phyloP scores from a whole-genome alignment of 2,888 invertebrate species.

The Eutolmus rufibarbis region DNA sequence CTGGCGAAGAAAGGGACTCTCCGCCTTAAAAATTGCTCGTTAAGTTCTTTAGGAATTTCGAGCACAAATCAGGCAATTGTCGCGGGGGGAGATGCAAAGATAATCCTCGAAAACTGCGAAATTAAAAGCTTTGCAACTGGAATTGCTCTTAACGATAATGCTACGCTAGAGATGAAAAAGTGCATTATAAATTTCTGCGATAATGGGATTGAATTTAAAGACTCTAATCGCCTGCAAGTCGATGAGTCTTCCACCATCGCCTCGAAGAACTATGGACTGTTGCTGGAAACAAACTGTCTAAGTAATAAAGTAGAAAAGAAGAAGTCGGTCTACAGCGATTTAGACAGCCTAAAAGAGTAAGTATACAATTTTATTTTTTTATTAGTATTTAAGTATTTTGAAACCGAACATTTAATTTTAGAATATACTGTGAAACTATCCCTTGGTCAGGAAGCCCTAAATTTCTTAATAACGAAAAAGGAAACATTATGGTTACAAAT shows the following conservation, averaged over 20 bases:
- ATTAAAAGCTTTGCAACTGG: constrained; percentile 66
- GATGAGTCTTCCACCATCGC: constrained; percentile 61
- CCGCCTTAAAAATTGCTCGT: constrained; percentile 64
- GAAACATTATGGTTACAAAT: constrained; percentile 51
- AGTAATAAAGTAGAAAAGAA: constrained; percentile 50
- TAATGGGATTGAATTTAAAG: constrained; percentile 54
- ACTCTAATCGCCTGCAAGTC: constrained; percentile 63
- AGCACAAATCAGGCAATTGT: constrained; percentile 67
- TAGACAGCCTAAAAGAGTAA: constrained; percentile 46
- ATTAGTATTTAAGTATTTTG: not conserved
- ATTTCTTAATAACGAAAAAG: constrained; percentile 55
- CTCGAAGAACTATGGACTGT: constrained; percentile 65
- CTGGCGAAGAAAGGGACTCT: constrained; percentile 64
- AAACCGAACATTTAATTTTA: not conserved
- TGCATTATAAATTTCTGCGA: constrained; percentile 55
- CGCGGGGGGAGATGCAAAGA: constrained; percentile 59
- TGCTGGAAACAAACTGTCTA: constrained; percentile 61
- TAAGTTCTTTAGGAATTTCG: constrained; percentile 64
- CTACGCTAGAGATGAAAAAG: constrained; percentile 56
- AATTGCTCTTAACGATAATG: constrained; percentile 62
- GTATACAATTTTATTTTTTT: constrained; percentile 1
- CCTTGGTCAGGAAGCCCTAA: constrained; percentile 54
- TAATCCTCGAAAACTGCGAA: constrained; percentile 64
- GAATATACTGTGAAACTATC: constrained; percentile 16
- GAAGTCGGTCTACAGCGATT: constrained; percentile 37